A percentile compares a stretch with the other conserved stretches of the same genome.
phyloP scores from a whole-genome alignment of 2,113 vertebrate genomes.

The Progne subis region DNA sequence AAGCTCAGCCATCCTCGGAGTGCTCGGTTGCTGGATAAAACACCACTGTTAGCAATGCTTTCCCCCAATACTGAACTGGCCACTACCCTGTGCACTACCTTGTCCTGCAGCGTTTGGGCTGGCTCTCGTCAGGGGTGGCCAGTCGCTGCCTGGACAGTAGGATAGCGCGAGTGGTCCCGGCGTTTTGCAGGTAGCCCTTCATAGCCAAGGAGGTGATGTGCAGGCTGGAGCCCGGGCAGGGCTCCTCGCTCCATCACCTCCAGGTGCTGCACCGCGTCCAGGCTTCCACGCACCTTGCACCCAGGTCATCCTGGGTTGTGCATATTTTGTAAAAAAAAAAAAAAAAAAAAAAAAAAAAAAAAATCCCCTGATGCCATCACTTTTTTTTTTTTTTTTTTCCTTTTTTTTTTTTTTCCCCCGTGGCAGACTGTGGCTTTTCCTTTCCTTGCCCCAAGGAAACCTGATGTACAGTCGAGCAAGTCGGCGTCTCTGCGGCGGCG shows the following conservation, averaged over 20 bases:
- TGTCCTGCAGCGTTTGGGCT: accelerated
- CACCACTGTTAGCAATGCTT: accelerated
- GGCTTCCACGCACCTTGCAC: accelerated
- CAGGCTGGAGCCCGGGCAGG: accelerated
- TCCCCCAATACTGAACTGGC: accelerated
- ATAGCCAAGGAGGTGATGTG: accelerated
- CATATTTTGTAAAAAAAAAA: background rate
- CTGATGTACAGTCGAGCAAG: accelerated
- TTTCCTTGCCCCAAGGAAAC: background rate
- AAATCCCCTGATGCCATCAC: no score
- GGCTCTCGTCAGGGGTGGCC: background rate
- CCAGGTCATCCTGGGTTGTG: background rate
- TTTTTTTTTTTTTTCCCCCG: background rate
- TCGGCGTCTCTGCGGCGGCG: background rate
- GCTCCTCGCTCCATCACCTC: accelerated
- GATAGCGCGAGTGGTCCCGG: accelerated
- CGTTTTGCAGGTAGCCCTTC: accelerated
- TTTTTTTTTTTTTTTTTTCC: no score
- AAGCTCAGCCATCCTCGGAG: background rate
- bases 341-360: no score
- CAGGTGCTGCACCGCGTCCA: accelerated
- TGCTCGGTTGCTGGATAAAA: background rate
- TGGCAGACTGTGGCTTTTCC: background rate
- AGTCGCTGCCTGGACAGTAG: background rate
- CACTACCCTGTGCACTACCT: background rate